Evolutionary conservation across 2,797 vertebrate genomes (phyloP).

Genomic region (Aulostomus chinensis): DNA sequence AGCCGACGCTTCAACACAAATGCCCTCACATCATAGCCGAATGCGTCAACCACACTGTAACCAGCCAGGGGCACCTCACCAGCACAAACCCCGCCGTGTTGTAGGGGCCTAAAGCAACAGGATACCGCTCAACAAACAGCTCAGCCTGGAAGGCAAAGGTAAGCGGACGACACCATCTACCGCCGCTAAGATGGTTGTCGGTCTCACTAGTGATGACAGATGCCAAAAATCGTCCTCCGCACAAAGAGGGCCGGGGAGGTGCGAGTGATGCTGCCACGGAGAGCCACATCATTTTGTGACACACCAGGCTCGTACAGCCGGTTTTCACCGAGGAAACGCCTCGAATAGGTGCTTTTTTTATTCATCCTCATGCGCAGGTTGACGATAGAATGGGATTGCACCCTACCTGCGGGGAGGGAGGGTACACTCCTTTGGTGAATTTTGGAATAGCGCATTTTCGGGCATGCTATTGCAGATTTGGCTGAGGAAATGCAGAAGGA

Average conservation of each 20-base stretch:
- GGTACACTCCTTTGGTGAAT: conserved; percentile 13
- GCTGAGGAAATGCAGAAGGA: conserved; percentile 43
- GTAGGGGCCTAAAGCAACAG: conserved; percentile 66
- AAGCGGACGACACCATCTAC: conserved; percentile 21
- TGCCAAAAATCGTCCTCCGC: conserved; percentile 60
- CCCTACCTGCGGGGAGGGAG: conserved; percentile 2
- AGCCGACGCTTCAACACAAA: conserved; percentile 53
- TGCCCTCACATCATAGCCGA: conserved; percentile 75
- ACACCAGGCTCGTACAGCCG: conserved; percentile 34
- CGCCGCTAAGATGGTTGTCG: too few species aligned
- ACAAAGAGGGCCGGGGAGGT: conserved; percentile 70
- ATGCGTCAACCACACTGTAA: conserved; percentile 77
- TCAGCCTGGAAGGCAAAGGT: conserved; percentile 45
- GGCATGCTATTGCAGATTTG: conserved; percentile 56
- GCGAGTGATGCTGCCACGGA: conserved; percentile 51
- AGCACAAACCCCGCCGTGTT: conserved; percentile 52
- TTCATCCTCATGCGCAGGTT: conserved; percentile 9
- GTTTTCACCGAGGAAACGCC: conserved; percentile 68
- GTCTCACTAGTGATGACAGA: conserved; percentile 28
- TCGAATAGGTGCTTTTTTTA: conserved; percentile 35
- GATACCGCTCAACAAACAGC: conserved; percentile 24
- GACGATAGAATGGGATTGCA: neutral
- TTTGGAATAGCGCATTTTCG: conserved; percentile 64
- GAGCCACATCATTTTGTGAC: conserved; percentile 55
- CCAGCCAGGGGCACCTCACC: conserved; percentile 72